Percentiles rank a stretch among this genome's conserved stretches.
phyloP scores from a whole-genome alignment of 2,797 vertebrate genomes.

The Choloepus didactylus region DNA sequence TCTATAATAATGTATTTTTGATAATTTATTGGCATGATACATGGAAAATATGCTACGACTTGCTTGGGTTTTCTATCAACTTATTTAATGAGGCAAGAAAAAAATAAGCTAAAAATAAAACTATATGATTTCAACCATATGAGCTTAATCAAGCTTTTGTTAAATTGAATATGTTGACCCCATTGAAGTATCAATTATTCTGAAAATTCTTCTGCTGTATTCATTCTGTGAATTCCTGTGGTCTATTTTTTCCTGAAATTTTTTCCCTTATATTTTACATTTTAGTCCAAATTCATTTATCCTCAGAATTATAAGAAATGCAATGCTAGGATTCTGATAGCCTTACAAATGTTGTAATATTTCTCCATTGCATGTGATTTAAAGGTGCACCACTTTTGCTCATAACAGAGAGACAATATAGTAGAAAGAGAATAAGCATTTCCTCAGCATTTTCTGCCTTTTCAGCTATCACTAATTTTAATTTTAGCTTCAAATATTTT shows the following conservation, averaged over 20 bases:
- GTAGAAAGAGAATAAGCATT: neutral
- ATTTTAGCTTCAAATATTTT: constrained; percentile 15
- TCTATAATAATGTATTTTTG: constrained; percentile 77
- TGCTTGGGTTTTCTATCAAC: constrained; percentile 71
- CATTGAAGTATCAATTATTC: neutral
- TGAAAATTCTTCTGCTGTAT: neutral
- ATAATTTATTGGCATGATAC: constrained; percentile 79
- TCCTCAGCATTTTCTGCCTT: neutral
- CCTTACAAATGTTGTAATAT: neutral
- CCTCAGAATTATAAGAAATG: neutral
- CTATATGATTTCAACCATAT: constrained; percentile 47
- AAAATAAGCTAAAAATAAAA: constrained; percentile 75
- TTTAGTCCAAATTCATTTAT: constrained; percentile 8
- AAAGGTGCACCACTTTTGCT: neutral
- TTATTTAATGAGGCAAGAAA: constrained; percentile 74
- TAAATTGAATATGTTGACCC: constrained; percentile 14
- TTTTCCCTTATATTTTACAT: constrained; percentile 23
- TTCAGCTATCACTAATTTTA: constrained; percentile 24
- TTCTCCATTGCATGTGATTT: neutral
- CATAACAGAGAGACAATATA: neutral
- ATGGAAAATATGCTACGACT: constrained; percentile 74
- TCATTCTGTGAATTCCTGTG: constrained; percentile 42
- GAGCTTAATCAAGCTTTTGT: constrained; percentile 1
- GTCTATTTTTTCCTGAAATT: neutral
- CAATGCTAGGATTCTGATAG: neutral